Percentiles rank a stretch among this genome's conserved stretches.
These are phyloP conservation scores for Drosophila kanapiae DNA, from an alignment of 1,140 invertebrate species.

Conservation along the genomic window DNA sequence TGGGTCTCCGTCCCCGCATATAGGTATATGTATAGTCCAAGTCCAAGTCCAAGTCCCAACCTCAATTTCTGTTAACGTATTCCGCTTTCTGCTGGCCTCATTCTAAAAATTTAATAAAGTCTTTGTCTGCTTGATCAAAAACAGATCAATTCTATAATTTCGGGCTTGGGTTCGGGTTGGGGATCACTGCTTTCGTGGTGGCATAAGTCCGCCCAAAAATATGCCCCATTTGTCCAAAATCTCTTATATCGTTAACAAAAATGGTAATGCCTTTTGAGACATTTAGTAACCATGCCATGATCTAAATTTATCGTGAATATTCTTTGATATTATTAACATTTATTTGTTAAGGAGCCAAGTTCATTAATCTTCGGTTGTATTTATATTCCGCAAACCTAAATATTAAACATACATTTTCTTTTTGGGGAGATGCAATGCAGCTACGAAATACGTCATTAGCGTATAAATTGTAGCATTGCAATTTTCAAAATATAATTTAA, in stretches of 20 bases:
- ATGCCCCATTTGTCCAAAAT: not conserved
- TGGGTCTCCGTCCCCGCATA: slow-evolving; percentile 19
- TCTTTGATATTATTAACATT: not conserved
- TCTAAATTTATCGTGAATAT: not conserved
- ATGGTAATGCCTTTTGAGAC: not conserved
- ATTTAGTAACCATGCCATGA: not conserved
- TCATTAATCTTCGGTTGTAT: not conserved
- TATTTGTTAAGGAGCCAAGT: too few relatives aligned
- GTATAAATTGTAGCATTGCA: too few relatives aligned
- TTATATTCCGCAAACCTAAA: not conserved
- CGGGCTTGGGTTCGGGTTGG: not conserved
- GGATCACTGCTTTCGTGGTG: not conserved
- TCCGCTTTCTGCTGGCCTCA: slow-evolving; percentile 15
- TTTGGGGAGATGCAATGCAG: too few relatives aligned
- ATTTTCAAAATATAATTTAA: too few relatives aligned
- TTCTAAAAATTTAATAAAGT: slow-evolving; percentile 32
- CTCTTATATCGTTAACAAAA: not conserved
- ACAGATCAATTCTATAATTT: slow-evolving; percentile 4
- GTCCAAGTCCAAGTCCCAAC: slow-evolving; percentile 20
- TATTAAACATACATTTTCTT: not conserved
- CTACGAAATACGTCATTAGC: too few relatives aligned
- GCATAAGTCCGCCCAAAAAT: slow-evolving; percentile 9
- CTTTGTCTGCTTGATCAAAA: slow-evolving; percentile 19
- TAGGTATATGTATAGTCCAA: slow-evolving; percentile 9
- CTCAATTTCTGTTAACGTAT: slow-evolving; percentile 28